Base-by-base conservation (phyloP, 1,140 invertebrate genomes). In the Trichoplusia ni region DNA sequence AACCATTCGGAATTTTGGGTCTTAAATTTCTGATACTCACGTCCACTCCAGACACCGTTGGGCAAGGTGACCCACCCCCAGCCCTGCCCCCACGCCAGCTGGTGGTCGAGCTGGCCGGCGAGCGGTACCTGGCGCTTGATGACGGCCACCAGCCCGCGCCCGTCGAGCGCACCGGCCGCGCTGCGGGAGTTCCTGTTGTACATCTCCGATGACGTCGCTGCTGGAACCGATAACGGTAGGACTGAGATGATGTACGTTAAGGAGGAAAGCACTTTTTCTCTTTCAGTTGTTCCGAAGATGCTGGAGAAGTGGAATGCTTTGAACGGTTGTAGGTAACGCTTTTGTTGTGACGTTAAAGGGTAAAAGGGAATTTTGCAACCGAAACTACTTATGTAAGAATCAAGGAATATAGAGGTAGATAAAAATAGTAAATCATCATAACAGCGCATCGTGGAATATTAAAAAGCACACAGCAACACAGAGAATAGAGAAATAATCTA, bases 51-150 rank as follows among this genome's bases (percentile, higher is more conserved):
- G 0, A 92, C 92, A 0, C 92, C 92, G 54, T 93, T 93, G 4
- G 92, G 92, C 65, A 93, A 69, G 1, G 92, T 93, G 59, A 92
- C 92, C 92, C 92, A 93, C 4, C 92, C 92, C 92, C 92, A 93
- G 18, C 92, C 92, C 59, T 93, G 92, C 2, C 92, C 89, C 89
- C 90, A 91, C 6, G 89, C 84, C 7, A 91, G 85, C 73, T 91
- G 84, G 35, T 90, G 84, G 29, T 86, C 85, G 23, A 91, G 75
- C 63, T 91, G 88, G 1, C 90, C 90, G 0, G 90, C 90, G 18
- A 91, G 78, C 9, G 90, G 90, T n/a, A 91, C 90, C 64, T 91
- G 90, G 4, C 90, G 63, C 68, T 91, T 91, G 71, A 91, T 86
- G 4, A 91, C 81, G 0, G 90, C 90, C 7, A 91, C 90, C 60